Evolutionary conservation across 1,140 invertebrate species (phyloP).

Genomic region (Drosophila melanica): DNA sequence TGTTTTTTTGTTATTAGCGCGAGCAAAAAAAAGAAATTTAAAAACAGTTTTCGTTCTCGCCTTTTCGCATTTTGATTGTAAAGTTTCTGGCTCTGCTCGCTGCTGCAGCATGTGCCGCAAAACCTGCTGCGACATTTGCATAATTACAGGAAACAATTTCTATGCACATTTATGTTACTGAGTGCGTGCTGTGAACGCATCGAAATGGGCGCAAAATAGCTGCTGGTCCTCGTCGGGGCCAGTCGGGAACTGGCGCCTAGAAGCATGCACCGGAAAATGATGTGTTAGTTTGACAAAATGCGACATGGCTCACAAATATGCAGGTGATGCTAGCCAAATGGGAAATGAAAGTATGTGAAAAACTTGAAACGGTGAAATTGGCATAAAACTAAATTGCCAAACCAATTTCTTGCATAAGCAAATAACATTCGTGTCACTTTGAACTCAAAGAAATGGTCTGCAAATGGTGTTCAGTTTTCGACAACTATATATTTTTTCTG

Average conservation of each 20-base stretch:
- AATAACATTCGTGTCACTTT: no score
- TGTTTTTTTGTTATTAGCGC: background rate
- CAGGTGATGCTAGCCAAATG: background rate
- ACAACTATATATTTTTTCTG: no score
- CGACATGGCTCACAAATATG: slow-evolving; percentile 37
- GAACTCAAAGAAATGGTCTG: no score
- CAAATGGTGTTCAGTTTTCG: no score
- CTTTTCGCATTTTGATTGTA: slow-evolving; percentile 39
- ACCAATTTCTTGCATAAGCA: no score
- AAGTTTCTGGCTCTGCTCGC: slow-evolving; percentile 1
- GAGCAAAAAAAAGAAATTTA: slow-evolving; percentile 46
- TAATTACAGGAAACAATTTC: slow-evolving; percentile 80
- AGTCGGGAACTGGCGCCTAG: background rate
- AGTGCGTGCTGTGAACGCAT: slow-evolving; percentile 49
- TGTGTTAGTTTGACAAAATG: slow-evolving; percentile 77
- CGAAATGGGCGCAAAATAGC: background rate
- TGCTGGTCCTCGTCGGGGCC: background rate
- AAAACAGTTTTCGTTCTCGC: slow-evolving; percentile 14
- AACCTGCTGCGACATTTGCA: slow-evolving; percentile 57
- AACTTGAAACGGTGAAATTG: no score
- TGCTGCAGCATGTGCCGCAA: background rate
- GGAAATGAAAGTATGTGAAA: no score
- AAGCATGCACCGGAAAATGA: slow-evolving; percentile 65
- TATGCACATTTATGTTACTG: slow-evolving; percentile 51
- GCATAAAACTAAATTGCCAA: no score